Evolutionary conservation across 2,797 vertebrate species (phyloP).

Genomic region (Phrynocephalus vlangalii): DNA sequence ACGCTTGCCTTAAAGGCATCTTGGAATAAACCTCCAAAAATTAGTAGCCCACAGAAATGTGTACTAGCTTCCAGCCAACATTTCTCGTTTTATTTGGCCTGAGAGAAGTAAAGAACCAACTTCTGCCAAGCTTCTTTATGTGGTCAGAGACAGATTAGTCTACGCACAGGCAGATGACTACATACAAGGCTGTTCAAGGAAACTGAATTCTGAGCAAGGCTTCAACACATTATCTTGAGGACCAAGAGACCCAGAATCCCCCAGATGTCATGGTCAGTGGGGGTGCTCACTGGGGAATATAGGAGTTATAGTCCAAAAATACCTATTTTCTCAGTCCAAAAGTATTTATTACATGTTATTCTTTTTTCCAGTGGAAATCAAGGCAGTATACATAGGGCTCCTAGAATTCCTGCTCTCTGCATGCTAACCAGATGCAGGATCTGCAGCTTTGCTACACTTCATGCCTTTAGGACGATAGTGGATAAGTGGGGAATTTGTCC

Average conservation of each 20-base stretch:
- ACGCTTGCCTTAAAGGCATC: conserved; percentile 2
- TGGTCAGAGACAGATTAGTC: not conserved
- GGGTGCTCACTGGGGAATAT: too few relatives aligned
- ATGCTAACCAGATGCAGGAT: not conserved
- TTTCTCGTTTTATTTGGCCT: not conserved
- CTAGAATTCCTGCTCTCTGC: not conserved
- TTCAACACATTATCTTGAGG: too few relatives aligned
- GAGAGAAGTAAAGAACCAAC: not conserved
- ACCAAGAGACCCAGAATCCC: too few relatives aligned
- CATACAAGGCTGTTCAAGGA: not conserved
- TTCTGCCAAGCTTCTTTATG: not conserved
- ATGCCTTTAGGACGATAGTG: not conserved
- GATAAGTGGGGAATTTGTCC: not conserved
- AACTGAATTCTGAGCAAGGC: not conserved
- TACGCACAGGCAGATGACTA: not conserved
- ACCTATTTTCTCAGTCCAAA: too few relatives aligned
- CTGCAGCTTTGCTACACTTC: not conserved
- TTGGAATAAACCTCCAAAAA: conserved; percentile 9
- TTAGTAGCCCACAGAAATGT: conserved; percentile 16
- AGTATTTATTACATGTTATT: not conserved
- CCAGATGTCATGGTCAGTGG: too few relatives aligned
- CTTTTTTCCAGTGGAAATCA: not conserved
- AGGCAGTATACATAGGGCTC: not conserved
- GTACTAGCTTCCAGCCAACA: not conserved
- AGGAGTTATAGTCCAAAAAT: too few relatives aligned